phyloP scores from a whole-genome alignment of 2,888 invertebrate species.

The Microplitis manilae region DNA sequence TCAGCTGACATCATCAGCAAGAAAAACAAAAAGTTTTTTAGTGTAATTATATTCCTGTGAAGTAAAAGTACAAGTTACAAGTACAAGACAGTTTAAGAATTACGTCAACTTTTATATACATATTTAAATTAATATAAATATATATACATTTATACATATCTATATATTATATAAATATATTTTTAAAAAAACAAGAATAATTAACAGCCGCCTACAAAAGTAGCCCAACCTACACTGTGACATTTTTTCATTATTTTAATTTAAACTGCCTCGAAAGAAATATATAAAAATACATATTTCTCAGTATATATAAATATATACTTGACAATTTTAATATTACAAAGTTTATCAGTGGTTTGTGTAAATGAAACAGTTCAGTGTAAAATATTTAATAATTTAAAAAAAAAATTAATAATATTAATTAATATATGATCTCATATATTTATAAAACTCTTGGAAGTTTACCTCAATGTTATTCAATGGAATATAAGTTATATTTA shows the following conservation, averaged over 20 bases:
- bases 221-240: background rate
- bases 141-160: background rate
- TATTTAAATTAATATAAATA: background rate
- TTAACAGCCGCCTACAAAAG: background rate
- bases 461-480: conserved; percentile 7
- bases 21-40: background rate
- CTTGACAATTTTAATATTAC: no score
- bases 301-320: no score
- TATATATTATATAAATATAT: background rate
- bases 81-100: conserved; percentile 8
- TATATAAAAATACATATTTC: background rate
- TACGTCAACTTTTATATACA: conserved; percentile 24
- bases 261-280: background rate
- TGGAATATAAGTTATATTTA: conserved; percentile 66
- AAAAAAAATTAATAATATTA: background rate
- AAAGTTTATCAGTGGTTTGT: no score
- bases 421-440: background rate
- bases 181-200: background rate
- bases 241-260: background rate
- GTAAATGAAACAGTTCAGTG: no score
- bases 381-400: background rate
- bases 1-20: background rate
- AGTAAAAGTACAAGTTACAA: conserved; percentile 6
- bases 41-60: background rate
- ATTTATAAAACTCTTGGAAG: conserved; percentile 2